Percentiles rank a stretch among this genome's conserved stretches.
phyloP scores from a whole-genome alignment of 2,888 invertebrate genomes.

The Barypeithes pellucidus region DNA sequence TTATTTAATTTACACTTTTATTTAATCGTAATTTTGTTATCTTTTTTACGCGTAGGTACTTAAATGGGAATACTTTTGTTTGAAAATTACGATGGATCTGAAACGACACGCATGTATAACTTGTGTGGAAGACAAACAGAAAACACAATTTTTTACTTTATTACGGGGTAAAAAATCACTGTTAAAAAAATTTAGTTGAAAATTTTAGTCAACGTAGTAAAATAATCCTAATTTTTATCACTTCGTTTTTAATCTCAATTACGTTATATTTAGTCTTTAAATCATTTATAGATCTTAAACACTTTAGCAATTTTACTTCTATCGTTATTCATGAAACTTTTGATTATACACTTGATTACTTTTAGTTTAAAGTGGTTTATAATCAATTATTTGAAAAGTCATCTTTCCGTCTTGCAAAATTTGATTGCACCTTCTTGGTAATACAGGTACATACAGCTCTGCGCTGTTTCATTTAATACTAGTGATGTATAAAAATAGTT shows the following conservation, averaged over 20 bases:
- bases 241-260: neutral
- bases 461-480: too few relatives aligned
- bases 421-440: too few relatives aligned
- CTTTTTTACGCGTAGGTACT: neutral
- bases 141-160: neutral
- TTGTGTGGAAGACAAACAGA: neutral
- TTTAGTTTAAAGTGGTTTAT: too few relatives aligned
- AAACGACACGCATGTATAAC: neutral
- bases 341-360: too few relatives aligned
- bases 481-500: too few relatives aligned
- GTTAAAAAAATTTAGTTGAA: neutral
- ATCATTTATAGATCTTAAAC: too few relatives aligned
- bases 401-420: too few relatives aligned
- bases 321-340: too few relatives aligned
- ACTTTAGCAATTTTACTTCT: too few relatives aligned
- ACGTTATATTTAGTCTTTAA: neutral
- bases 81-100: neutral
- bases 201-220: neutral
- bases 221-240: neutral
- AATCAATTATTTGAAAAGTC: too few relatives aligned
- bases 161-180: neutral
- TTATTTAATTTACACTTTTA: slow-evolving; percentile 6
- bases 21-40: slow-evolving; percentile 8
- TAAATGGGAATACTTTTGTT: neutral
- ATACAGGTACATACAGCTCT: too few relatives aligned